Percentiles rank a stretch among this genome's conserved stretches.
Conservation (phyloP, 2,797 vertebrate genomes). For the Sebastes vulpes region DNA sequence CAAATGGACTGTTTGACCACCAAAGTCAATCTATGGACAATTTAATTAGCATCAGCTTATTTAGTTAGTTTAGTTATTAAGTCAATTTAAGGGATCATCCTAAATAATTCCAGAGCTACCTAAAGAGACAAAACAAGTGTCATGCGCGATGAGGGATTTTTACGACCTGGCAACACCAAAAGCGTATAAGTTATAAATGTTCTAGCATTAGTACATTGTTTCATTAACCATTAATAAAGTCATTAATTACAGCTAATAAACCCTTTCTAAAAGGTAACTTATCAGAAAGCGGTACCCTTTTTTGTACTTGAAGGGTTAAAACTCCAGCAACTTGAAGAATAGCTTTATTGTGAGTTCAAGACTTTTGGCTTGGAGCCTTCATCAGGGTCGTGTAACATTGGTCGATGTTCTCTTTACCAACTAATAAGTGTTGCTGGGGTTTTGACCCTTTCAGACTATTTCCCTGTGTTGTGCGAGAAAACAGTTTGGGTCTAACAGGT, state of each 20-base stretch:
- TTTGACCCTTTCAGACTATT: neutral
- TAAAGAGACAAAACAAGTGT: too few relatives aligned
- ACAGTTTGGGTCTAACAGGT: neutral
- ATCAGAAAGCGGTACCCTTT: too few relatives aligned
- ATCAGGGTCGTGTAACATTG: neutral
- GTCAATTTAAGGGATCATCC: too few relatives aligned
- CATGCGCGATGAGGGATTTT: rapidly evolving
- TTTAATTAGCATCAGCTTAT: too few relatives aligned
- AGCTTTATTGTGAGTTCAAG: neutral
- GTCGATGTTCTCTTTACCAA: neutral
- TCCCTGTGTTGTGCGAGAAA: neutral
- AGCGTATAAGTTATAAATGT: neutral
- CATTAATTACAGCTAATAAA: too few relatives aligned
- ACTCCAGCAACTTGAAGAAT: neutral
- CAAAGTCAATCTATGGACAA: too few relatives aligned
- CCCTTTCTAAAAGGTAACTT: too few relatives aligned
- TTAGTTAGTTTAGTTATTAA: too few relatives aligned
- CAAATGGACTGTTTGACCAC: too few relatives aligned
- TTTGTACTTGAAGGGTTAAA: neutral
- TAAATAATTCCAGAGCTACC: too few relatives aligned
- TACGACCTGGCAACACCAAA: neutral
- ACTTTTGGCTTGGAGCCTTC: neutral
- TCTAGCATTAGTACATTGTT: neutral
- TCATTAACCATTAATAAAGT: too few relatives aligned
- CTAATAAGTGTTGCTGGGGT: neutral